phyloP scores from a whole-genome alignment of 2,888 invertebrate species.

The Anarsia innoxiella region DNA sequence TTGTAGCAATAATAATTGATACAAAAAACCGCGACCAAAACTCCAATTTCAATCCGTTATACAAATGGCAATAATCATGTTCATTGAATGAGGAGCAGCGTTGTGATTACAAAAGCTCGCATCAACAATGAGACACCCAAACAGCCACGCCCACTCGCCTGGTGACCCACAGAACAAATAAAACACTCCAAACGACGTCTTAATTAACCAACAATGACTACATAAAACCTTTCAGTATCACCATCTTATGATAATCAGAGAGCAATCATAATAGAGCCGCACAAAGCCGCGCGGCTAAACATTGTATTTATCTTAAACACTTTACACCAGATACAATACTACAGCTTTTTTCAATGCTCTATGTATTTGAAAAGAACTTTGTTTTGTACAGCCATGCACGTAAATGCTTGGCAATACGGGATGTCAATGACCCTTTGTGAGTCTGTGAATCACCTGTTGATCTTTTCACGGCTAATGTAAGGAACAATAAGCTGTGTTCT shows the following conservation, averaged over 20 bases:
- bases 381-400: constrained; percentile 41
- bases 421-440: constrained; percentile 44
- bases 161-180: constrained; percentile 52
- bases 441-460: constrained; percentile 27
- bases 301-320: constrained; percentile 50
- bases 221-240: constrained; percentile 45
- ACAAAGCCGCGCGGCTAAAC: constrained; percentile 41
- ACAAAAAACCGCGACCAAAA: no score
- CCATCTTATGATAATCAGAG: constrained; percentile 46
- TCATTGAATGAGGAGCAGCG: constrained; percentile 17
- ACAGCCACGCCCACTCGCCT: constrained; percentile 46
- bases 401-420: constrained; percentile 41
- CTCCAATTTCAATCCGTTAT: constrained; percentile 19
- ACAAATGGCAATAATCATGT: constrained; percentile 24
- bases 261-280: constrained; percentile 43
- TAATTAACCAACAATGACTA: constrained; percentile 57
- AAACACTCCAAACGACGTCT: constrained; percentile 41
- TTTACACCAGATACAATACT: constrained; percentile 48
- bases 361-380: constrained; percentile 49
- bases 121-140: constrained; percentile 25
- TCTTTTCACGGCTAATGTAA: constrained; percentile 23
- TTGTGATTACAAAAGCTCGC: constrained; percentile 18
- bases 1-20: no score
- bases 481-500: constrained; percentile 14
- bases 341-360: constrained; percentile 45